Percentiles rank a stretch among this genome's conserved stretches.
Evolutionary conservation across 1,140 invertebrate genomes (phyloP).

Genomic region (Adoxophyes honmai): DNA sequence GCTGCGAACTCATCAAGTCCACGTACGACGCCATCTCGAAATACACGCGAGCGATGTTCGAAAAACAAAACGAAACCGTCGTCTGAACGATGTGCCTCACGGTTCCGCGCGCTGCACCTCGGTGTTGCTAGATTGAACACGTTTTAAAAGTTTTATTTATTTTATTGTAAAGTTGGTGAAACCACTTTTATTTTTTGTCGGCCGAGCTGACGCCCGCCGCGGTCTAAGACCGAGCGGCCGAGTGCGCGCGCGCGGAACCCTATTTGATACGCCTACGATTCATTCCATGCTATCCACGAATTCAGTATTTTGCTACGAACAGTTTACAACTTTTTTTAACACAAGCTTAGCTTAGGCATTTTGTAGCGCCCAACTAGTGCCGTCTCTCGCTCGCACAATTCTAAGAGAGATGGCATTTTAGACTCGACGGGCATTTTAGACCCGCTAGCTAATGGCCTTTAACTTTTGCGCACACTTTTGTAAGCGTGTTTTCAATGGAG

Average conservation of each 20-base stretch:
- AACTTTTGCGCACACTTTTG: slow-evolving; percentile 32
- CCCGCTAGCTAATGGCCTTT: slow-evolving; percentile 38
- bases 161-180: slow-evolving; percentile 1
- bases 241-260: slow-evolving; percentile 29
- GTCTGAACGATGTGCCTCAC: slow-evolving; percentile 52
- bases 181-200: background rate
- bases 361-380: slow-evolving; percentile 21
- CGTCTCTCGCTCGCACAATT: slow-evolving; percentile 9
- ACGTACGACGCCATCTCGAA: slow-evolving; percentile 69
- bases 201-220: background rate
- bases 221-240: background rate
- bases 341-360: slow-evolving; percentile 48
- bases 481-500: slow-evolving; percentile 22
- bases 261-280: slow-evolving; percentile 52
- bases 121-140: slow-evolving; percentile 22
- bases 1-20: slow-evolving; percentile 65
- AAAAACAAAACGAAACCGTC: slow-evolving; percentile 65
- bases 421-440: slow-evolving; percentile 22
- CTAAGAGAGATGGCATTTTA: slow-evolving; percentile 19
- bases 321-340: slow-evolving; percentile 53
- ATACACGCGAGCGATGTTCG: slow-evolving; percentile 68
- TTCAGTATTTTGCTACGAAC: slow-evolving; percentile 59
- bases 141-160: too few species aligned
- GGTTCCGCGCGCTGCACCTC: slow-evolving; percentile 17
- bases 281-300: slow-evolving; percentile 48